These are phyloP conservation scores for Tetanocera ferruginea DNA, from an alignment of 2,888 invertebrate genomes.

Conservation along the genomic window DNA sequence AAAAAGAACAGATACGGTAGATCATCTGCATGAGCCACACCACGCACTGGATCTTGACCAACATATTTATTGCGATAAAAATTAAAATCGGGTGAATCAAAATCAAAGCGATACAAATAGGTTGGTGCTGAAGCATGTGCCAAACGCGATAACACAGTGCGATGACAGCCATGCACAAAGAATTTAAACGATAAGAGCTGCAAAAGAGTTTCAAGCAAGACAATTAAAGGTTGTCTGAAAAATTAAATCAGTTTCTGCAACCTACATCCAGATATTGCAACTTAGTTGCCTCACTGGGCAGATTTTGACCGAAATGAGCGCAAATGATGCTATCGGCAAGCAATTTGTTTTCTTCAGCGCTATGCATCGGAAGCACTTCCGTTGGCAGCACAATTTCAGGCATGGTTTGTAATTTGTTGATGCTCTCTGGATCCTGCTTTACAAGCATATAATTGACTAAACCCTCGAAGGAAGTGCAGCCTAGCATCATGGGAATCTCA, in stretches of 20 bases:
- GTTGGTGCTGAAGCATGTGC: conserved; percentile 57
- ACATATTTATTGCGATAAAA: conserved; percentile 58
- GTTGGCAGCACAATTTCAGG: conserved; percentile 9
- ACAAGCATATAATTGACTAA: conserved; percentile 59
- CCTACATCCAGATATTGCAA: conserved; percentile 64
- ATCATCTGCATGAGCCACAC: conserved; percentile 67
- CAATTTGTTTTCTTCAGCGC: conserved; percentile 40
- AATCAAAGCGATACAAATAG: conserved; percentile 65
- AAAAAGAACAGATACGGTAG: conserved; percentile 63
- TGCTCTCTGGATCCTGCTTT: background rate
- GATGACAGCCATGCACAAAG: conserved; percentile 67
- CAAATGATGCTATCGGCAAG: conserved; percentile 62
- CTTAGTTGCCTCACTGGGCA: conserved; percentile 59
- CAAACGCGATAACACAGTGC: conserved; percentile 58
- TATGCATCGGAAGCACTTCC: background rate
- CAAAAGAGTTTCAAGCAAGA: conserved; percentile 17
- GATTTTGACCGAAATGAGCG: conserved; percentile 68
- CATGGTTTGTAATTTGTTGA: background rate
- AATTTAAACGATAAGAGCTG: conserved; percentile 63
- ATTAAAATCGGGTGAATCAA: conserved; percentile 65
- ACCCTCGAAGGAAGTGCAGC: conserved; percentile 65
- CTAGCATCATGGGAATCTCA: conserved; percentile 61
- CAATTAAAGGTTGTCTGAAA: background rate
- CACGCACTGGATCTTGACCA: conserved; percentile 58
- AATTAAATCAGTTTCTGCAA: conserved; percentile 9